phyloP scores from a whole-genome alignment of 1,140 invertebrate genomes.

The Dermatophagoides farinae region DNA sequence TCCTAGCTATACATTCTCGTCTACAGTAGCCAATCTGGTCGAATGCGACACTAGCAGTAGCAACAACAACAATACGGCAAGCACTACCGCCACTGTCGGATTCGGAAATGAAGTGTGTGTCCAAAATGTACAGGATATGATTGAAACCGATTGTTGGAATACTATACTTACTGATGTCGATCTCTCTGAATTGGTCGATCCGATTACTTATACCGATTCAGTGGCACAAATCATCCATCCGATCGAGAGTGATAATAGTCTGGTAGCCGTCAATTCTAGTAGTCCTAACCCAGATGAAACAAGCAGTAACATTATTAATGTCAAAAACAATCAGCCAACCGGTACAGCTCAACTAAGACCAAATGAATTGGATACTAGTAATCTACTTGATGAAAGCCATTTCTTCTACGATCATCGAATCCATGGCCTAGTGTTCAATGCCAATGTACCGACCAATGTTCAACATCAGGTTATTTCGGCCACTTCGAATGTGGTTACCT shows the following conservation, averaged over 20 bases:
- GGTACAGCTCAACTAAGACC: background rate
- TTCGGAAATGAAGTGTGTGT: constrained; percentile 3
- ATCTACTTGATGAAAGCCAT: background rate
- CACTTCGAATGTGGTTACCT: constrained; percentile 13
- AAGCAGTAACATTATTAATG: background rate
- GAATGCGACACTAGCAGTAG: no score
- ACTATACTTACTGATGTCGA: constrained; percentile 29
- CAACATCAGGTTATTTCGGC: constrained; percentile 1
- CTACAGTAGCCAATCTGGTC: background rate
- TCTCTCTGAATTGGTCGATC: constrained; percentile 23
- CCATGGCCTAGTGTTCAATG: background rate
- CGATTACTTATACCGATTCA: constrained; percentile 19
- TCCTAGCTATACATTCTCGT: background rate
- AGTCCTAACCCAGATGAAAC: background rate
- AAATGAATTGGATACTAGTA: background rate
- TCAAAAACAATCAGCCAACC: background rate
- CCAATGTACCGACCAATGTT: background rate
- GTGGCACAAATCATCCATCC: background rate
- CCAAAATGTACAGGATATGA: background rate
- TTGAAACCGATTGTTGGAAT: constrained; percentile 25
- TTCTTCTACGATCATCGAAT: background rate
- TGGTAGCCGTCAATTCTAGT: background rate
- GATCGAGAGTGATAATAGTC: background rate
- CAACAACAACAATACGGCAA: background rate
- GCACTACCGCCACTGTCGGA: no score